Percentiles rank a stretch among this genome's conserved stretches.
Conservation (phyloP, 2,888 invertebrate genomes). For the Drosophila hamatofila region DNA sequence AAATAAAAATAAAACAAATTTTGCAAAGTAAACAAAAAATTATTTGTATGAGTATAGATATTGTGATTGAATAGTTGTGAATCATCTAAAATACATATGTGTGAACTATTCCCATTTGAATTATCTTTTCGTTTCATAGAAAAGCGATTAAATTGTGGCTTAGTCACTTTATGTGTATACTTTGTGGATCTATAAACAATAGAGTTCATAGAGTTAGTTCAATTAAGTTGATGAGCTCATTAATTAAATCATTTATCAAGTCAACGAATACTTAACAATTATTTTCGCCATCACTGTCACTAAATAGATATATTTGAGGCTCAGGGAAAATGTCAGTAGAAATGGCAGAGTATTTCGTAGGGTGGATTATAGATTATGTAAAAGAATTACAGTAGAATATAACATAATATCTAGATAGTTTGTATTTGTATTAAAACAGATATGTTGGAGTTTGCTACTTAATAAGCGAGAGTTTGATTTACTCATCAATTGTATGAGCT, state of each 20-base stretch:
- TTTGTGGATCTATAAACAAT: constrained; percentile 21
- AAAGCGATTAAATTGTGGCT: constrained; percentile 45
- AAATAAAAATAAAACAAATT: constrained; percentile 11
- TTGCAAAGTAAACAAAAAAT: constrained; percentile 34
- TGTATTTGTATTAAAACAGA: too few species aligned
- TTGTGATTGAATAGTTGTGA: constrained; percentile 28
- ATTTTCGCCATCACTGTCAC: not conserved
- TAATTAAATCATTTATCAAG: constrained; percentile 41
- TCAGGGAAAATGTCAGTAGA: not conserved
- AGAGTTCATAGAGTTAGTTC: not conserved
- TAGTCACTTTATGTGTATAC: constrained; percentile 43
- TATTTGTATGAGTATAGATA: not conserved
- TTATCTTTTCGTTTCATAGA: constrained; percentile 44
- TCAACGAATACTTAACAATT: constrained; percentile 4
- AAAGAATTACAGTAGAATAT: too few species aligned
- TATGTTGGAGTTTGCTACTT: not conserved
- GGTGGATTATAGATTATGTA: not conserved
- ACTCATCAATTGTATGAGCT: too few species aligned
- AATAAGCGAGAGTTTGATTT: too few species aligned
- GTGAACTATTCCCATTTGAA: constrained; percentile 21
- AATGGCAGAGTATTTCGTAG: not conserved
- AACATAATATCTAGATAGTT: too few species aligned
- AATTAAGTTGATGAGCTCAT: constrained; percentile 38
- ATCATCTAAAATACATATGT: constrained; percentile 28
- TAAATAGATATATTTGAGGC: not conserved